Percentiles rank a stretch among this genome's conserved stretches.
Evolutionary conservation across 2,888 invertebrate genomes (phyloP).

Genomic region (Heliconius hortense): DNA sequence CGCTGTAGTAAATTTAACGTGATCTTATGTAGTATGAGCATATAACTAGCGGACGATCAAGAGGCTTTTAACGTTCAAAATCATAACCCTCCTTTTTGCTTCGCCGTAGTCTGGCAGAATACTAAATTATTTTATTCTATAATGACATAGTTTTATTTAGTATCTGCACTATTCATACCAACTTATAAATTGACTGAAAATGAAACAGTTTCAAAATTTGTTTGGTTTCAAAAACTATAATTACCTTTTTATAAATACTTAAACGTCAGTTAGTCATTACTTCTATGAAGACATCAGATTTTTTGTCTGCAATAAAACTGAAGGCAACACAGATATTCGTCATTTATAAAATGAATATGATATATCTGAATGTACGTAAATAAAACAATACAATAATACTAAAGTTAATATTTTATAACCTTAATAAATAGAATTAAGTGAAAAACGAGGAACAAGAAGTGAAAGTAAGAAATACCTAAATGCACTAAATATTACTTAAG

Average conservation of each 20-base stretch:
- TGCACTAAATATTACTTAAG: neutral
- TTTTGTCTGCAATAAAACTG: conserved; percentile 11
- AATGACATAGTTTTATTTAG: neutral
- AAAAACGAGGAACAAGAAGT: no score
- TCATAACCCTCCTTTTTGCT: no score
- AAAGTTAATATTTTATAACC: neutral
- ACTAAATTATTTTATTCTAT: no score
- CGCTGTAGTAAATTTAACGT: no score
- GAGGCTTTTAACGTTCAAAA: no score
- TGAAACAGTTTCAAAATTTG: neutral
- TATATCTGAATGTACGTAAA: conserved; percentile 10
- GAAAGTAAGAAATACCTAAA: no score
- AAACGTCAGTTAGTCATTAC: conserved; percentile 7
- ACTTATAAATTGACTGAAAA: neutral
- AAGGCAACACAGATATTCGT: conserved; percentile 5
- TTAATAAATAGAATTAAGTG: no score
- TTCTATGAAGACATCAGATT: conserved; percentile 11
- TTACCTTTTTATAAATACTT: conserved; percentile 1
- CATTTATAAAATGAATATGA: neutral
- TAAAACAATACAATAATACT: conserved; percentile 1
- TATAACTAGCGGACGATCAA: no score
- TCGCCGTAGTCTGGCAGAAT: no score
- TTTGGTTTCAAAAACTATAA: conserved; percentile 8
- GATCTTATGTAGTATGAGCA: no score
- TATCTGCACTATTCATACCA: neutral